These are phyloP conservation scores for Silvanus unidentatus DNA, from an alignment of 2,888 invertebrate species.

Conservation along the genomic window DNA sequence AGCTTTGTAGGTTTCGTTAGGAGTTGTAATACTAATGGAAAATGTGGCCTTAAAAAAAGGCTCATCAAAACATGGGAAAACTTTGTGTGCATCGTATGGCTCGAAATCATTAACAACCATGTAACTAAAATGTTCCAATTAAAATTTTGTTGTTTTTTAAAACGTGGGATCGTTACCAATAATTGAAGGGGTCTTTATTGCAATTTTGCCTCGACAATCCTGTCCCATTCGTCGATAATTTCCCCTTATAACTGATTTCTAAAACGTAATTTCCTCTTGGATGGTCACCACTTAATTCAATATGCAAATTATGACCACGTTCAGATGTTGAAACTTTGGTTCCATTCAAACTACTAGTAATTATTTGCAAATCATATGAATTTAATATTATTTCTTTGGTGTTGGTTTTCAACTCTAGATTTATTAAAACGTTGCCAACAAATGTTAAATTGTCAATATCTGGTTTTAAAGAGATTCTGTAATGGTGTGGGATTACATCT, in stretches of 20 bases:
- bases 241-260: too few species aligned
- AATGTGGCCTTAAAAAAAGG: slow-evolving; percentile 31
- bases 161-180: slow-evolving; percentile 17
- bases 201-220: too few species aligned
- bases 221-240: too few species aligned
- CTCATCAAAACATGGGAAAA: slow-evolving; percentile 34
- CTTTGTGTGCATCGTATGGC: slow-evolving; percentile 26
- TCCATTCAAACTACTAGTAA: too few species aligned
- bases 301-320: slow-evolving; percentile 7
- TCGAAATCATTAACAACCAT: slow-evolving; percentile 29
- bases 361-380: slow-evolving; percentile 25
- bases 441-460: slow-evolving; percentile 24
- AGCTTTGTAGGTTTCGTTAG: slow-evolving; percentile 26
- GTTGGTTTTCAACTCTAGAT: slow-evolving; percentile 13
- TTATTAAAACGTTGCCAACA: slow-evolving; percentile 27
- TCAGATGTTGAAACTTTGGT: too few species aligned
- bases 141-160: too few species aligned
- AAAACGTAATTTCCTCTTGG: too few species aligned
- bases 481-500: slow-evolving; percentile 23
- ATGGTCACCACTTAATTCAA: slow-evolving; percentile 28
- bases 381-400: slow-evolving; percentile 27
- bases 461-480: slow-evolving; percentile 26
- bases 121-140: slow-evolving; percentile 18
- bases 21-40: slow-evolving; percentile 25
- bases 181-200: too few species aligned